Base-by-base conservation (phyloP, 1,140 invertebrate species). In the Amyelois transitella region DNA sequence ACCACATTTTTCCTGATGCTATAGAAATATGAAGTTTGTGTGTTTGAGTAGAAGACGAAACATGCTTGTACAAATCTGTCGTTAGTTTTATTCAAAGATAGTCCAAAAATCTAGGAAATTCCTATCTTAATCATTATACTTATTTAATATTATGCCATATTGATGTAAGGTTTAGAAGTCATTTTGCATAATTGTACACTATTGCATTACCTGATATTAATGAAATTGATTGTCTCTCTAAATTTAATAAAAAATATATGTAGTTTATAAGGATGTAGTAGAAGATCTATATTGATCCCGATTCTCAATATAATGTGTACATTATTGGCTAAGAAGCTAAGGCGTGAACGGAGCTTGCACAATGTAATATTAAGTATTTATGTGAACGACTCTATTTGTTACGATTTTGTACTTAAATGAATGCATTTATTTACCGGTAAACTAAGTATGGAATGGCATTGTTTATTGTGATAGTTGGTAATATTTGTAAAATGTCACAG, bases 1-100 rank as follows among this genome's bases (percentile, higher is more conserved):
- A 89, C 65, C 88, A 89, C 59, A 68, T 89, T 51, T 89, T 89
- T 66, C 88, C 88, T 21, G 85, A 86, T 53, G 86, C 88, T 56
- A 78, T 88, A 53, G 88, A 89, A 77, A 81, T 89, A 62, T 89
- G 75, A 76, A 60, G 53, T 47, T 22, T 38, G 45, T 55, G 56
- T 61, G 60, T 45, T 61, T 43, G 38, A 20, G 21, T 48, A 48
- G 19, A 38, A 14, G 32, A 8, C 6, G 32, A 38, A 14, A 19
- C 2, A 48, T 48, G 45, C 18, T 48, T 48, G 18, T 53, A 19
- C 68, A 71, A 73, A 81, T 81, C 75, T 79, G 72, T n/a, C 52
- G 43, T 67, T 79, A 79, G 71, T 71, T 48, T 65, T 48, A 48
- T 6, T 51, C 21, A 38, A 38, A n/a, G 32, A 51, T 56, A 56